Base-by-base conservation (phyloP, 2,113 vertebrate species). In the Campylomormyrus numenius region DNA sequence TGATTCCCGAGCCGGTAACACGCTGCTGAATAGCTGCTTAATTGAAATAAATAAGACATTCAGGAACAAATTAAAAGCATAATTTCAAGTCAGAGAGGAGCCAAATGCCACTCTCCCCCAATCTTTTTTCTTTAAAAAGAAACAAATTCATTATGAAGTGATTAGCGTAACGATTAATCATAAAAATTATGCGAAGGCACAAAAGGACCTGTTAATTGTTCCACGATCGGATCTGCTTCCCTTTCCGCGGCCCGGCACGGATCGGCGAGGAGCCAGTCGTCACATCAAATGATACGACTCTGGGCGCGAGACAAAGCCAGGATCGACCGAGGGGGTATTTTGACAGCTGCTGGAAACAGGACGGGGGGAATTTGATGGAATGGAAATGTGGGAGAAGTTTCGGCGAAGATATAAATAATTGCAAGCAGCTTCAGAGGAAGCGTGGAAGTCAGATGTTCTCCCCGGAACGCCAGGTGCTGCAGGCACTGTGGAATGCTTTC, bases 21-120 rank as follows among this genome's bases (percentile, higher is more conserved):
- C 86, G 45, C 5, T 88, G 88, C 80, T 90, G 90, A 90, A 90
- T 90, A 89, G 91, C 46, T 89, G 42, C 85, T 90, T 92, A 92
- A 92, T 93, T 92, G 91, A 91, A 93, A 91, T 91, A 91, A 92
- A 91, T 84, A 66, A 66, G 53, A 66, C 87, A n/a, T 66, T 45
- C 58, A 31, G 42, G 31, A 27, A 49, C 17, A 50, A 50, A 52
- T 89, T 17, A 39, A 89, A 80, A 27, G 24, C 27, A 53, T 35
- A 50, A 50, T 49, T 31, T 56, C 62, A 35, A 24, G 58, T 74
- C 46, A 80, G 27, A 21, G 70, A 52, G n/a, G 46, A 31, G 3
- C 21, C 62, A 48, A 31, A 49, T 5, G 19, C 52, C 77, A 3
- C 31, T 42, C 35, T 89, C 50, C 42, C 3, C 46, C 48, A 53